A percentile compares a stretch with the other conserved stretches of the same genome.
Evolutionary conservation across 2,113 vertebrate genomes (phyloP).

Genomic region (Bucco capensis): DNA sequence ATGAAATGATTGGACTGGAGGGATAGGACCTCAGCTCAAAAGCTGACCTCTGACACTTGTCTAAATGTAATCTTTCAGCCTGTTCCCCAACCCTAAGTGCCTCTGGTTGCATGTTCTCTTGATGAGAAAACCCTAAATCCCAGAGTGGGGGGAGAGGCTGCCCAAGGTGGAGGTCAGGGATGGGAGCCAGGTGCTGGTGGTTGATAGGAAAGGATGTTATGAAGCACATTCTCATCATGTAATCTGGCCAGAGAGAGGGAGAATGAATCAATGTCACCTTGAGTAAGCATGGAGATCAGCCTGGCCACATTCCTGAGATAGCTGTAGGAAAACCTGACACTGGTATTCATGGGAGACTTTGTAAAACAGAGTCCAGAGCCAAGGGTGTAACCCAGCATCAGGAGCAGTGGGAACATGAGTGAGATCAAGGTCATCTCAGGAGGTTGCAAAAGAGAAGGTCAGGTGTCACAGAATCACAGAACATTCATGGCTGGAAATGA

Average conservation of each 20-base stretch:
- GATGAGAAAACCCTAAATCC: background rate
- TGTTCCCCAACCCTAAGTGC: background rate
- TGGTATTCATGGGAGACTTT: slow-evolving; percentile 52
- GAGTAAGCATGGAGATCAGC: slow-evolving; percentile 59
- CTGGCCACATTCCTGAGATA: slow-evolving; percentile 69
- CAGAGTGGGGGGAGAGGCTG: background rate
- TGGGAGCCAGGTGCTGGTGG: background rate
- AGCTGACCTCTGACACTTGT: background rate
- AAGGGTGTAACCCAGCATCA: background rate
- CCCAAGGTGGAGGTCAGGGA: background rate
- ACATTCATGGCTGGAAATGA: no score
- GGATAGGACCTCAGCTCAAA: background rate
- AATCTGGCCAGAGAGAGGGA: slow-evolving; percentile 27
- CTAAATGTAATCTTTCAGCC: background rate
- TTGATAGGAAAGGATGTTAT: background rate
- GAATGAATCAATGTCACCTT: slow-evolving; percentile 67
- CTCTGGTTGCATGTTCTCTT: background rate
- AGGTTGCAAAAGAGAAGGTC: slow-evolving; percentile 16
- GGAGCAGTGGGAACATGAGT: background rate
- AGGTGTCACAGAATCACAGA: no score
- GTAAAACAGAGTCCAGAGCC: slow-evolving; percentile 61
- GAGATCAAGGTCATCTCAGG: slow-evolving; percentile 37
- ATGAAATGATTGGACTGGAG: background rate
- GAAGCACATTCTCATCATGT: background rate
- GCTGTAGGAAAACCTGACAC: slow-evolving; percentile 52